A percentile compares a stretch with the other conserved stretches of the same genome.
Conservation (phyloP, 53 echinoderm and acorn worm genomes). For the Echinometra lucunter region DNA sequence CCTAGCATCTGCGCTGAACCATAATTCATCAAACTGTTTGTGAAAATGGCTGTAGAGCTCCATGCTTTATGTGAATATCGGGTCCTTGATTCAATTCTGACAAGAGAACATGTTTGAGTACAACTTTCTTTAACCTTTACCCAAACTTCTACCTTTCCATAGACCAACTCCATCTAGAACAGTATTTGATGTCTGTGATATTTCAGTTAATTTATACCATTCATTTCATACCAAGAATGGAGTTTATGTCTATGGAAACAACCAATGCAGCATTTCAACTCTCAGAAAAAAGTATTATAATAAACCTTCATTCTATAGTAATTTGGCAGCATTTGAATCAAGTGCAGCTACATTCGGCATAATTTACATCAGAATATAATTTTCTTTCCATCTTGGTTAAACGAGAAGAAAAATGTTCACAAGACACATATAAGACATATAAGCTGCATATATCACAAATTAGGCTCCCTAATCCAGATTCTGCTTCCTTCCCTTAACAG, state of each 20-base stretch:
- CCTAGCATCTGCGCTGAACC: neutral
- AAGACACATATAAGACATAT: constrained; percentile 26
- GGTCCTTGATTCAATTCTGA: neutral
- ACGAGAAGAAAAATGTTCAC: neutral
- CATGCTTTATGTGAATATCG: neutral
- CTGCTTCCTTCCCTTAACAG: neutral
- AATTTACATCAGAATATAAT: constrained; percentile 39
- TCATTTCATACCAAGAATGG: neutral
- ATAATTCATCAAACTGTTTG: neutral
- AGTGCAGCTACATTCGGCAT: constrained; percentile 45
- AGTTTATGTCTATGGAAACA: constrained; percentile 38
- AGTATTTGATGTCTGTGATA: neutral
- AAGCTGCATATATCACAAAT: constrained; percentile 30
- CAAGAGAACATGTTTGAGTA: neutral
- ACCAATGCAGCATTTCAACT: constrained; percentile 37
- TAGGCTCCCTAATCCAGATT: neutral
- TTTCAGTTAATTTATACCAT: constrained; percentile 10
- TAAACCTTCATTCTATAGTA: neutral
- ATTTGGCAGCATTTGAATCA: constrained; percentile 53
- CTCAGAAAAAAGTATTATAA: neutral
- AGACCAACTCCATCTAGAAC: neutral
- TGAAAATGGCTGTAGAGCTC: neutral
- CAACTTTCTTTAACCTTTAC: neutral
- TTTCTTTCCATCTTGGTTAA: neutral
- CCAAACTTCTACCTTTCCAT: neutral